These are phyloP conservation scores for Arctocebus calabarensis DNA, from an alignment of 2,797 vertebrate species.

Conservation along the genomic window DNA sequence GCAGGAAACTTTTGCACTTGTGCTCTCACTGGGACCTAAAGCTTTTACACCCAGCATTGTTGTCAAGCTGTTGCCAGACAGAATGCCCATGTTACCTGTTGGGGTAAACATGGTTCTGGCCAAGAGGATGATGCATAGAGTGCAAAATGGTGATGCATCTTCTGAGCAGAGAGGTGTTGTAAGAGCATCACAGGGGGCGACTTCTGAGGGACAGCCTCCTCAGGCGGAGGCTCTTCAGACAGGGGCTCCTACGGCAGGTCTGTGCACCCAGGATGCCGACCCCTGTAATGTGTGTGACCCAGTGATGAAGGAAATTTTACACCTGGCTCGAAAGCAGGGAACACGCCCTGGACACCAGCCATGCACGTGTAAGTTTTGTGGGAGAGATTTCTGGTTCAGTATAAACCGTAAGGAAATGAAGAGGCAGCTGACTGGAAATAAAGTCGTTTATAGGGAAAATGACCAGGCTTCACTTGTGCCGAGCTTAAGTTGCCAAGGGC, in stretches of 20 bases:
- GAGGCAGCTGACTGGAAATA: not conserved
- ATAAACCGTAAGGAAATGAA: not conserved
- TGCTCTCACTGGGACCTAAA: not conserved
- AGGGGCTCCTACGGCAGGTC: not conserved
- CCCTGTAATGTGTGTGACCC: not conserved
- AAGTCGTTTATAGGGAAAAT: not conserved
- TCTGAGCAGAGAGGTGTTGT: not conserved
- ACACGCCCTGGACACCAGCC: not conserved
- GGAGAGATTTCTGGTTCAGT: not conserved
- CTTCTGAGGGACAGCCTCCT: not conserved
- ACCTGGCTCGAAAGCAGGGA: not conserved
- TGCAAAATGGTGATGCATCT: not conserved
- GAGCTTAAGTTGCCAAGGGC: accelerated
- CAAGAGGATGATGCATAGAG: not conserved
- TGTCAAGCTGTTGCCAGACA: not conserved
- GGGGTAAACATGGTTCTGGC: not conserved
- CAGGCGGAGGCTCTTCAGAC: not conserved
- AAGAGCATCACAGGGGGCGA: not conserved
- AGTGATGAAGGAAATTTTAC: not conserved
- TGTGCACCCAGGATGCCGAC: not conserved
- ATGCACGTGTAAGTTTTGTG: not conserved
- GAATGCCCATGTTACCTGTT: not conserved
- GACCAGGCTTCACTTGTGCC: not conserved
- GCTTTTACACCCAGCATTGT: not conserved
- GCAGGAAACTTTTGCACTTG: not conserved